Percentiles rank a stretch among this genome's conserved stretches.
phyloP scores from a whole-genome alignment of 2,888 invertebrate species.

The Gari tellinella region DNA sequence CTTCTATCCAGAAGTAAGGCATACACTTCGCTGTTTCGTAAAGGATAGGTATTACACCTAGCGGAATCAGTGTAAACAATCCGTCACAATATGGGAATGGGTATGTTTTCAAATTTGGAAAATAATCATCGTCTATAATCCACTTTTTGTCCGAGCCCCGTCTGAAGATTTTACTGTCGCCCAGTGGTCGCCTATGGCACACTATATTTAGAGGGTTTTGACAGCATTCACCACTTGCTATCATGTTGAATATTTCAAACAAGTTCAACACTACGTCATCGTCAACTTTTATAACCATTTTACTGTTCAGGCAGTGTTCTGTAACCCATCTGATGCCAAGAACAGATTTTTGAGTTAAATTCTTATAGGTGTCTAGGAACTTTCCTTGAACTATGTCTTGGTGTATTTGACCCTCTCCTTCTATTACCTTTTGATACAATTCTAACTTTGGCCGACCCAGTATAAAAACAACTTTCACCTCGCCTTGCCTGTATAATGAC shows the following conservation, averaged over 20 bases:
- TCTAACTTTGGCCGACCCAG: slow-evolving; percentile 63
- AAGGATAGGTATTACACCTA: slow-evolving; percentile 74
- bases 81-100: slow-evolving; percentile 82
- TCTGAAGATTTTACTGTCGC: too few relatives aligned
- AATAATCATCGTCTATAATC: slow-evolving; percentile 70
- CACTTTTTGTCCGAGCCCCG: slow-evolving; percentile 67
- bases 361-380: slow-evolving; percentile 74
- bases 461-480: slow-evolving; percentile 71
- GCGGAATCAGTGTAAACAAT: slow-evolving; percentile 73
- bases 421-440: slow-evolving; percentile 63
- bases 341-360: slow-evolving; percentile 77
- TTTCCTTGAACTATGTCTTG: slow-evolving; percentile 76
- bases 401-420: slow-evolving; percentile 69
- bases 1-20: slow-evolving; percentile 83
- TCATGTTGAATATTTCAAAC: slow-evolving; percentile 66
- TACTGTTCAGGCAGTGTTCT: slow-evolving; percentile 68
- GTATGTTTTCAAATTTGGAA: slow-evolving; percentile 70
- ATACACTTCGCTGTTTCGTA: slow-evolving; percentile 74
- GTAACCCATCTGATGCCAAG: slow-evolving; percentile 72
- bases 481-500: slow-evolving; percentile 56
- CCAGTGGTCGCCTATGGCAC: too few relatives aligned
- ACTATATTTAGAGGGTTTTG: too few relatives aligned
- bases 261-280: slow-evolving; percentile 78
- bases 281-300: slow-evolving; percentile 73
- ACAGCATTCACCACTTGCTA: slow-evolving; percentile 58